Conservation (phyloP, 1,140 invertebrate genomes). For the Arctopsyche grandis region DNA sequence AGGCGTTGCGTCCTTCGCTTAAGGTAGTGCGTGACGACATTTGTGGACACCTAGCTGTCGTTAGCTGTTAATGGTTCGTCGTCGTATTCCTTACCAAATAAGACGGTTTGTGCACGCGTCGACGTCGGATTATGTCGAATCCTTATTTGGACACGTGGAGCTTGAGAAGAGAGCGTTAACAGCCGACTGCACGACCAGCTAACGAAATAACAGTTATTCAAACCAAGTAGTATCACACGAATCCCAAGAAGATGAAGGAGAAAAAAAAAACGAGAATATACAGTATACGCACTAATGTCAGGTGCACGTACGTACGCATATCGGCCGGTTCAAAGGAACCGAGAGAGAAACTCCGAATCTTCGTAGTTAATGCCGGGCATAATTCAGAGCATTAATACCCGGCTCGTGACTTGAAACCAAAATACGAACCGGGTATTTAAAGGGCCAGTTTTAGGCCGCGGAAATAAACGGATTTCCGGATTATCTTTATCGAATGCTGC, state of each 20-base stretch:
- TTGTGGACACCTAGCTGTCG: neutral
- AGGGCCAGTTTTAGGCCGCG: neutral
- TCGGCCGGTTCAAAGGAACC: neutral
- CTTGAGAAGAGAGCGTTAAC: too few relatives aligned
- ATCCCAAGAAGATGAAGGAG: too few relatives aligned
- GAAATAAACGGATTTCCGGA: neutral
- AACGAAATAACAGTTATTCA: too few relatives aligned
- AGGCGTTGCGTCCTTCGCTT: too few relatives aligned
- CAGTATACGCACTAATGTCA: neutral
- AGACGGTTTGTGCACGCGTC: constrained; percentile 11
- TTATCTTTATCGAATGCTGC: neutral
- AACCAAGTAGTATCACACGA: too few relatives aligned
- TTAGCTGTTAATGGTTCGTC: neutral
- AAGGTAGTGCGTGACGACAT: neutral
- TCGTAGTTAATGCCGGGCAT: neutral
- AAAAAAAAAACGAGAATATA: neutral
- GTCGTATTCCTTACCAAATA: constrained; percentile 16
- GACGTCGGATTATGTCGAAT: neutral
- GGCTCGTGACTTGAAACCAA: constrained; percentile 11
- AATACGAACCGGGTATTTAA: neutral
- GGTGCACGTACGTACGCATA: neutral
- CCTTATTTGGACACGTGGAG: constrained; percentile 12
- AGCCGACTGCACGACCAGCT: too few relatives aligned
- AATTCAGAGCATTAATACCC: neutral
- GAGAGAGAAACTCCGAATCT: neutral